Percentiles rank a stretch among this genome's conserved stretches.
phyloP scores from a whole-genome alignment of 2,113 vertebrate genomes.

The Corydoras sp. region DNA sequence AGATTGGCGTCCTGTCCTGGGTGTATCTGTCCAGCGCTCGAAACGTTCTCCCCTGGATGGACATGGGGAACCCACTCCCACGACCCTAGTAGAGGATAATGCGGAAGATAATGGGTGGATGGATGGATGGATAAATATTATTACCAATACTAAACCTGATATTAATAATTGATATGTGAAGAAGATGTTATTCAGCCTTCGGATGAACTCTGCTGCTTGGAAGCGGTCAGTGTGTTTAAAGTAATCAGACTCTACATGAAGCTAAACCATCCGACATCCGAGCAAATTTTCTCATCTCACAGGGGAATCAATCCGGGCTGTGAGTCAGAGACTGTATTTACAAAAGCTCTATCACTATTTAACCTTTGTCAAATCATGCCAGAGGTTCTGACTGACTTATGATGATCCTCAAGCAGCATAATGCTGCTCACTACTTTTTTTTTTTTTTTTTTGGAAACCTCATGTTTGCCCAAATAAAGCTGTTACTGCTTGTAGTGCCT shows the following conservation, averaged over 20 bases:
- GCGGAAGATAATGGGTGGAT: too few species aligned
- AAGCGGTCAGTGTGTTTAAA: too few species aligned
- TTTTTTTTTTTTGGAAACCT: not conserved
- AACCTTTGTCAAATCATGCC: slow-evolving; percentile 7
- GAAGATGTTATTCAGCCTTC: too few species aligned
- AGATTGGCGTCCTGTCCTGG: too few species aligned
- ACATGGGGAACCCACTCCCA: too few species aligned
- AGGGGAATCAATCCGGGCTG: not conserved
- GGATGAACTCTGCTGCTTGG: too few species aligned
- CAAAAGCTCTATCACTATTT: not conserved
- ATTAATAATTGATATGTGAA: too few species aligned
- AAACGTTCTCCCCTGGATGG: too few species aligned
- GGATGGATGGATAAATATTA: too few species aligned
- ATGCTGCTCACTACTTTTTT: not conserved
- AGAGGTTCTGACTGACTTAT: not conserved
- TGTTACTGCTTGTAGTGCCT: not conserved
- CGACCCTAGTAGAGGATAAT: too few species aligned
- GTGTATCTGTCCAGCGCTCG: too few species aligned
- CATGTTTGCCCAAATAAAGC: not conserved
- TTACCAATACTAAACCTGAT: too few species aligned
- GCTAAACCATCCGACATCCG: not conserved
- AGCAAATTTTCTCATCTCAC: not conserved
- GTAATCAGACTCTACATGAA: not conserved
- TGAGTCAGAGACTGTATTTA: not conserved
- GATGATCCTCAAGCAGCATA: not conserved